These are phyloP conservation scores for Chrysomela aeneicollis DNA, from an alignment of 2,888 invertebrate species.

Conservation along the genomic window DNA sequence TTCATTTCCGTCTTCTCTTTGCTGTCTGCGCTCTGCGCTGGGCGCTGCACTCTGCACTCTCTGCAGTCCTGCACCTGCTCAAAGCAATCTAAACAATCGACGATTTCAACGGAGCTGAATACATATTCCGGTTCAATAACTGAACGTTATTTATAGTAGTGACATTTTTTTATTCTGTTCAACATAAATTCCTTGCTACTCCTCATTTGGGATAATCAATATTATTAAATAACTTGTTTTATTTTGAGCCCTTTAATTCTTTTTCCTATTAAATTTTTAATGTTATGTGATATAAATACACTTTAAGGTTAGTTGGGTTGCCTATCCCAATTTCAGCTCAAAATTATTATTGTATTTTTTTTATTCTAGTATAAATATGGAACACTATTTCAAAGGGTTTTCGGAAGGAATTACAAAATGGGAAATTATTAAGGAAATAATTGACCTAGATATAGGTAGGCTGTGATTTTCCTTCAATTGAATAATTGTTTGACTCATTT, in stretches of 20 bases:
- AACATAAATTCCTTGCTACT: conserved; percentile 4
- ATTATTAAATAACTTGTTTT: conserved; percentile 9
- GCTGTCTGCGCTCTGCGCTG: too few relatives aligned
- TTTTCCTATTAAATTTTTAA: conserved; percentile 8
- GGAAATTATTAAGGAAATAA: conserved; percentile 38
- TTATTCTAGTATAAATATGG: conserved; percentile 33
- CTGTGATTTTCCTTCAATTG: conserved; percentile 9
- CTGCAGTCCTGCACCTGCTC: too few relatives aligned
- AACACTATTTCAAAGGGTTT: conserved; percentile 40
- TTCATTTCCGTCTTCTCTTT: too few relatives aligned
- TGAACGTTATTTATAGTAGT: conserved; percentile 22
- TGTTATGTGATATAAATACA: conserved; percentile 23
- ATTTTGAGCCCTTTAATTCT: conserved; percentile 6
- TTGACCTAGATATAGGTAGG: conserved; percentile 40
- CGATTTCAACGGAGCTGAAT: neutral
- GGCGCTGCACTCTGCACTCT: too few relatives aligned
- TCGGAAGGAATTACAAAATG: conserved; percentile 42
- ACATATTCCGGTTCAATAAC: conserved; percentile 21
- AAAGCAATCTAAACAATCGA: neutral
- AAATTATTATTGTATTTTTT: conserved; percentile 29
- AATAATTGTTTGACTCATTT: conserved; percentile 1
- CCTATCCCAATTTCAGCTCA: conserved; percentile 24
- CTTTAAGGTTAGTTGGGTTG: conserved; percentile 25
- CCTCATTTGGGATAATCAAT: conserved; percentile 5
- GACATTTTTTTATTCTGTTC: conserved; percentile 20